These are phyloP conservation scores for Rotaria macrura DNA, from an alignment of 2,888 invertebrate species.

Conservation along the genomic window DNA sequence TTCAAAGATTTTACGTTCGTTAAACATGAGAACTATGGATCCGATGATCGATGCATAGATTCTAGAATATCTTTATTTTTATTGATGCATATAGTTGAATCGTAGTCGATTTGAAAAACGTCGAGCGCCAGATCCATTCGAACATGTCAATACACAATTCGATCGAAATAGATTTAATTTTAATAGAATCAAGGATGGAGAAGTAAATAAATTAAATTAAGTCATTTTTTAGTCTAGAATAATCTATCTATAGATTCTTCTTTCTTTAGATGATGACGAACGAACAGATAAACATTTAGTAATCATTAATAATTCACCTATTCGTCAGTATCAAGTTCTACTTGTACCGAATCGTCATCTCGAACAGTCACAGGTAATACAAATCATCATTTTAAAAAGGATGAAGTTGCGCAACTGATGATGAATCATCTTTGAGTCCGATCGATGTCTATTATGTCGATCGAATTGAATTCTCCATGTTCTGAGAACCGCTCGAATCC, in stretches of 20 bases:
- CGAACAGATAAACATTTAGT: constrained; percentile 1
- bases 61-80: not conserved
- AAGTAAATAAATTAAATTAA: not conserved
- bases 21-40: too few relatives aligned
- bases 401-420: not conserved
- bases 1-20: too few relatives aligned
- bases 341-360: not conserved
- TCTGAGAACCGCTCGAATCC: too few relatives aligned
- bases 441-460: too few relatives aligned
- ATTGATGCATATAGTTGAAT: not conserved
- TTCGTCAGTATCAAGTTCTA: not conserved
- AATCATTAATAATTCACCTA: not conserved
- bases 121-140: not conserved
- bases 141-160: not conserved
- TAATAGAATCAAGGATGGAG: not conserved
- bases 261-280: not conserved
- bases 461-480: too few relatives aligned
- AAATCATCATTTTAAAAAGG: not conserved
- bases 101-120: constrained; percentile 11
- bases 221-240: not conserved
- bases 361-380: not conserved
- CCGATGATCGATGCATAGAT: too few relatives aligned
- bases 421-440: too few relatives aligned
- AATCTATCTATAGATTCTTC: not conserved
- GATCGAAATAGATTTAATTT: not conserved